Conservation (phyloP, 2,888 invertebrate genomes). For the Scaptomyza cyrtandrae region DNA sequence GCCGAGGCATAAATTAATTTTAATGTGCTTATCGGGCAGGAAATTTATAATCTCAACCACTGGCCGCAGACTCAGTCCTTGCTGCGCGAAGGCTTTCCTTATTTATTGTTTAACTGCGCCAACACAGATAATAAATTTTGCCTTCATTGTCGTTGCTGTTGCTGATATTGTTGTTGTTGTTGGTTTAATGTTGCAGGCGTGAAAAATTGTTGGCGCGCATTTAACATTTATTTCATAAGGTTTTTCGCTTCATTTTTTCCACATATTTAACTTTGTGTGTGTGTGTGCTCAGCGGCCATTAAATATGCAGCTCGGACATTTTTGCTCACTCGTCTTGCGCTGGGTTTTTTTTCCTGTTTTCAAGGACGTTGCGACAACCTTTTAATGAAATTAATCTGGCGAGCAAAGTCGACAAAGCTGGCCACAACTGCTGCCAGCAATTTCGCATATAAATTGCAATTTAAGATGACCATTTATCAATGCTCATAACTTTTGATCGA, state of each 20-base stretch:
- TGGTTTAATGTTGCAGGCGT: constrained; percentile 50
- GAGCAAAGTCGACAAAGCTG: constrained; percentile 1
- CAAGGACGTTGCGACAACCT: constrained; percentile 62
- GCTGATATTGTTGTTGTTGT: constrained; percentile 24
- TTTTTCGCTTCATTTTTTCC: constrained; percentile 12
- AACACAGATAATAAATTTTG: constrained; percentile 63
- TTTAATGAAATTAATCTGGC: constrained; percentile 74
- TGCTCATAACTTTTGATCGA: constrained; percentile 50
- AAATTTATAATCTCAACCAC: constrained; percentile 54
- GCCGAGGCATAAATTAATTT: constrained; percentile 58
- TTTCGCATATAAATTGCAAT: constrained; percentile 64
- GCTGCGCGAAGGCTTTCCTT: constrained; percentile 22
- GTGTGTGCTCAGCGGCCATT: constrained; percentile 36
- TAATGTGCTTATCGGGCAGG: constrained; percentile 52
- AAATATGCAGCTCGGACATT: constrained; percentile 50
- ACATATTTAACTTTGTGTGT: neutral
- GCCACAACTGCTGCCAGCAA: constrained; percentile 44
- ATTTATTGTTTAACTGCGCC: constrained; percentile 67
- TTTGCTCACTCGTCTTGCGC: constrained; percentile 35
- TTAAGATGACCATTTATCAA: constrained; percentile 64
- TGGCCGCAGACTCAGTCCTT: constrained; percentile 16
- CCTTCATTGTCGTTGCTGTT: constrained; percentile 37
- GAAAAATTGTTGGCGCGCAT: constrained; percentile 65
- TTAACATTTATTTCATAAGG: constrained; percentile 47
- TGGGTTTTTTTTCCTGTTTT: constrained; percentile 35